These are phyloP conservation scores for Syndactyla subalaris DNA, from an alignment of 2,797 vertebrate species.

Conservation along the genomic window DNA sequence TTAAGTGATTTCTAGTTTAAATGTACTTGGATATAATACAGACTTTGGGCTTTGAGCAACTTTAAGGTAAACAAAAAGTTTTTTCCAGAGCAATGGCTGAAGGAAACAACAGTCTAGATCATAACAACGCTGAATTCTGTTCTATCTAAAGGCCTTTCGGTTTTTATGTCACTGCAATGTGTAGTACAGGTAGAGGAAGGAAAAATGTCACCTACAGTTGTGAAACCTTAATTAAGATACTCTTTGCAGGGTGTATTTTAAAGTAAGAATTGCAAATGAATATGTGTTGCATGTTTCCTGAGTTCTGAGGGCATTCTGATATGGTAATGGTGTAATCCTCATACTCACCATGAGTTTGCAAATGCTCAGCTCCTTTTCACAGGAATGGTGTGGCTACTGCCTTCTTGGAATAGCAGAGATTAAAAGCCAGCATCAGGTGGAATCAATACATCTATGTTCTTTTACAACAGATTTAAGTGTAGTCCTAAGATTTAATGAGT, in stretches of 20 bases:
- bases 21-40: not conserved
- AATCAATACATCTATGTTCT: not conserved
- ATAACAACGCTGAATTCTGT: not conserved
- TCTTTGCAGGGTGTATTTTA: not conserved
- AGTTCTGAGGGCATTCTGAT: not conserved
- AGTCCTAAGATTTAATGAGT: not conserved
- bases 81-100: not conserved
- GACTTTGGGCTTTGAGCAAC: not conserved
- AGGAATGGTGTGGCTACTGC: fast-evolving
- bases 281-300: not conserved
- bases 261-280: not conserved
- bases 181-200: not conserved
- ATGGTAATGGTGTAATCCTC: not conserved
- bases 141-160: not conserved
- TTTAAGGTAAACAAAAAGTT: not conserved
- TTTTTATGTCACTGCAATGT: not conserved
- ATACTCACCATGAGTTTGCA: not conserved
- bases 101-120: not conserved
- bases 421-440: not conserved
- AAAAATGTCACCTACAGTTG: not conserved
- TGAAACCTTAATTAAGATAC: not conserved
- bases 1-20: not conserved
- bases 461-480: not conserved
- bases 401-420: not conserved
- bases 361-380: not conserved